Evolutionary conservation across 2,797 vertebrate species (phyloP).

Genomic region (Parotocinclus haroldoi): DNA sequence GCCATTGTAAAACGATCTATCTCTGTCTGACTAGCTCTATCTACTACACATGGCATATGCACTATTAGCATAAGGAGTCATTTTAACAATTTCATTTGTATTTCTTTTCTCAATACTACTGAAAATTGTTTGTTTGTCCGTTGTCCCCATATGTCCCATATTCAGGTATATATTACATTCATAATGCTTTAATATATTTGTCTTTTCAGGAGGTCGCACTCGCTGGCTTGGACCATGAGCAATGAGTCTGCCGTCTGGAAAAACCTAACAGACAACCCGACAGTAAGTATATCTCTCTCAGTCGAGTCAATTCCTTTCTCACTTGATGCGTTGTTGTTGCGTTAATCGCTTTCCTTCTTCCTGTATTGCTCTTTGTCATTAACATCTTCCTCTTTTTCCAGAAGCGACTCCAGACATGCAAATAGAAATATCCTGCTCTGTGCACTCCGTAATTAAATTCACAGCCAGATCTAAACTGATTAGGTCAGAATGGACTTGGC

Average conservation of each 20-base stretch:
- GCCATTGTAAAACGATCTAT: no score
- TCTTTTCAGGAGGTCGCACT: conserved; percentile 70
- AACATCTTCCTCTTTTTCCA: conserved; percentile 45
- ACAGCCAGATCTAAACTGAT: conserved; percentile 65
- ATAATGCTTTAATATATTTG: not conserved
- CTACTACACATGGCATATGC: no score
- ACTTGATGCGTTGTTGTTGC: not conserved
- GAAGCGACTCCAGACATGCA: conserved; percentile 59
- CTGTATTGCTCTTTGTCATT: conserved; percentile 46
- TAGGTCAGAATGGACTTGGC: conserved; percentile 53
- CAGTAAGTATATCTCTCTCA: conserved; percentile 72
- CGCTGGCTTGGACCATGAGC: conserved; percentile 84
- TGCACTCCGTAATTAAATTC: conserved; percentile 72
- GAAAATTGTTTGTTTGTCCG: no score
- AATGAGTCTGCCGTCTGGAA: conserved; percentile 89
- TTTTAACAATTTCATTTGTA: no score
- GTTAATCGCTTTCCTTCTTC: conserved; percentile 49
- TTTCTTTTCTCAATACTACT: no score
- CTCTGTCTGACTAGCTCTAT: no score
- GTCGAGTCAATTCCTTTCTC: conserved; percentile 30
- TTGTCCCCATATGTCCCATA: no score
- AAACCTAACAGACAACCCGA: conserved; percentile 81
- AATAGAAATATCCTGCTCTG: conserved; percentile 78
- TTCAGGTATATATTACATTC: not conserved
- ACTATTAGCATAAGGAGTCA: no score